phyloP scores from a whole-genome alignment of 2,113 vertebrate genomes.

The Neoarius graeffei region DNA sequence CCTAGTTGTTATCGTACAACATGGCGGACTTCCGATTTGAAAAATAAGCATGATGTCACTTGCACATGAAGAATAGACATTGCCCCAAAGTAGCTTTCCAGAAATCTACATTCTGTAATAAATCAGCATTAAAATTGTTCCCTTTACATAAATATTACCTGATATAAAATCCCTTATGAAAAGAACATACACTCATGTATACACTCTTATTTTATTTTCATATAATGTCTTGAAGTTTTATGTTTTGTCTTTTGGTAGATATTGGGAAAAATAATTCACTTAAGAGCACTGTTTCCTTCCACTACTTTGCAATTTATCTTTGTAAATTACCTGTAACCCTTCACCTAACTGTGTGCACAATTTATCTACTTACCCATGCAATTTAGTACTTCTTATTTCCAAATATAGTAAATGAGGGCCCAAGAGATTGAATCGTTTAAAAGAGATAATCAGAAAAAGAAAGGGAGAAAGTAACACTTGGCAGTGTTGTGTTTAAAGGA shows the following conservation, averaged over 20 bases:
- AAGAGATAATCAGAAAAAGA: conserved; percentile 6
- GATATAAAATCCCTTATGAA: not conserved
- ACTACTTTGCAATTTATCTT: not conserved
- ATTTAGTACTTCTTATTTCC: not conserved
- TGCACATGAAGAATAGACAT: no score
- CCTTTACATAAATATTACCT: not conserved
- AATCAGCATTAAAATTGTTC: not conserved
- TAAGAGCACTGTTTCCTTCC: not conserved
- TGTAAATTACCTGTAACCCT: not conserved
- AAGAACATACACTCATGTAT: not conserved
- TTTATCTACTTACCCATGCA: not conserved
- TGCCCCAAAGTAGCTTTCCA: no score
- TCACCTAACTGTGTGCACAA: no score
- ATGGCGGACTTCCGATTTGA: no score
- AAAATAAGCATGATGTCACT: no score
- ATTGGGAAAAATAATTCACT: not conserved
- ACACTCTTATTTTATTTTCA: not conserved
- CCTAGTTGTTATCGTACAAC: no score
- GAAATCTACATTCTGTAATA: no score
- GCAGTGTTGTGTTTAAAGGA: conserved; percentile 26
- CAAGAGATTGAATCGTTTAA: not conserved
- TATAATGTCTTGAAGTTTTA: not conserved
- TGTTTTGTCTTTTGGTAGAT: not conserved
- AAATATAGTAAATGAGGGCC: not conserved
- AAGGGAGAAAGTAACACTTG: conserved; percentile 11